A percentile compares a stretch with the other conserved stretches of the same genome.
These are phyloP conservation scores for Orchestia grillus DNA, from an alignment of 1,140 invertebrate species.

Conservation along the genomic window DNA sequence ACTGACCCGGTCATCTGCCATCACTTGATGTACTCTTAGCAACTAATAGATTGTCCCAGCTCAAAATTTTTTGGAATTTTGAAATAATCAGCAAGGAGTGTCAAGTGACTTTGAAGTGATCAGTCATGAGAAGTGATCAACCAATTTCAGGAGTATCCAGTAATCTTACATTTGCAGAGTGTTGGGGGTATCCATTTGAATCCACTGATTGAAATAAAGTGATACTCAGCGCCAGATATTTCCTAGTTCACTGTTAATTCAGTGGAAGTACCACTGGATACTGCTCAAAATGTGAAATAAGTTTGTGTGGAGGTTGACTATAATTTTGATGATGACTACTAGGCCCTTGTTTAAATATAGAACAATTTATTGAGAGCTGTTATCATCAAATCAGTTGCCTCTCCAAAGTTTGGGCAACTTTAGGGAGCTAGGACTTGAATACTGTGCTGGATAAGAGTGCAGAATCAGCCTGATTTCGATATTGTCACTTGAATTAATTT, in stretches of 20 bases:
- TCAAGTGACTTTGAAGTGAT: too few relatives aligned
- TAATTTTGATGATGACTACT: not conserved
- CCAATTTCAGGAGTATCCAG: not conserved
- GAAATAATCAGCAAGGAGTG: not conserved
- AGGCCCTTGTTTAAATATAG: not conserved
- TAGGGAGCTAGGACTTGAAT: not conserved
- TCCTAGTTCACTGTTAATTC: not conserved
- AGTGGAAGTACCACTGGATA: too few relatives aligned
- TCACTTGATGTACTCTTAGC: conserved; percentile 5
- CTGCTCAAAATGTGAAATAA: not conserved
- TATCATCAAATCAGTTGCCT: not conserved
- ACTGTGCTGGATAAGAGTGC: not conserved
- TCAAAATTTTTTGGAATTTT: not conserved
- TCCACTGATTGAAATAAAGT: not conserved
- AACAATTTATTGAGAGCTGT: not conserved
- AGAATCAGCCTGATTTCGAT: not conserved
- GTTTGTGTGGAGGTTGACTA: not conserved
- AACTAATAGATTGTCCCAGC: not conserved
- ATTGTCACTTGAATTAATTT: not conserved
- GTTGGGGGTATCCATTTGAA: not conserved
- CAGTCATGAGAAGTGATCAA: too few relatives aligned
- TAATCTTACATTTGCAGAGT: not conserved
- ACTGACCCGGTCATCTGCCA: not conserved
- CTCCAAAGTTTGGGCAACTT: not conserved
- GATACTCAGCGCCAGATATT: not conserved